Percentiles rank a stretch among this genome's conserved stretches.
phyloP scores from a whole-genome alignment of 1,140 invertebrate species.

The Eubasilissa regina region DNA sequence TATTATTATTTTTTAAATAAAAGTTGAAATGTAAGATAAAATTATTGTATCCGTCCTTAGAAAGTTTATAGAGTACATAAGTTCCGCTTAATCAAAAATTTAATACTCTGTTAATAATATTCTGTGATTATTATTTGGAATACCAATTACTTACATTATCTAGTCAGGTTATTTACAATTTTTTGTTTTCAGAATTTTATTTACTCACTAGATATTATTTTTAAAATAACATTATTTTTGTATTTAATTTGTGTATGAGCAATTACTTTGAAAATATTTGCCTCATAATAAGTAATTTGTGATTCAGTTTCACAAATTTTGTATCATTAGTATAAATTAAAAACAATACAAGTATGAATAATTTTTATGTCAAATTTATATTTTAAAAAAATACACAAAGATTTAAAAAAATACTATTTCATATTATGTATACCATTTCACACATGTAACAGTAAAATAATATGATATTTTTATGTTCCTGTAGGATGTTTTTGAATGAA shows the following conservation, averaged over 20 bases:
- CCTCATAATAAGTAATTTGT: too few species aligned
- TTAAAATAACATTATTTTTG: too few species aligned
- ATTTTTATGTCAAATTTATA: too few species aligned
- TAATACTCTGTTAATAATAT: neutral
- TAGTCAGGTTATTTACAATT: slow-evolving; percentile 12
- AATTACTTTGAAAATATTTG: too few species aligned
- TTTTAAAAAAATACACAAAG: too few species aligned
- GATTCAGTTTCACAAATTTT: too few species aligned
- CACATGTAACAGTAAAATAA: too few species aligned
- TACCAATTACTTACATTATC: neutral
- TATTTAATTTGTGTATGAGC: too few species aligned
- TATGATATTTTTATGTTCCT: slow-evolving; percentile 19
- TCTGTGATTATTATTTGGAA: slow-evolving; percentile 25
- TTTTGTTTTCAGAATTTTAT: slow-evolving; percentile 10
- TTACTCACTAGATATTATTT: neutral
- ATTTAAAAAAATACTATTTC: too few species aligned
- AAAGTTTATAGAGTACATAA: slow-evolving; percentile 1
- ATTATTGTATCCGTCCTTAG: slow-evolving; percentile 34
- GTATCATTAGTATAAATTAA: too few species aligned
- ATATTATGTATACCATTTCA: too few species aligned
- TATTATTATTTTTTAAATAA: neutral
- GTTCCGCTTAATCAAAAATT: neutral
- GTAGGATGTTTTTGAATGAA: neutral
- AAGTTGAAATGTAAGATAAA: neutral
- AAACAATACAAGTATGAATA: too few species aligned